Base-by-base conservation (phyloP, 1,140 invertebrate genomes). In the Pygmarrhopalites habei region DNA sequence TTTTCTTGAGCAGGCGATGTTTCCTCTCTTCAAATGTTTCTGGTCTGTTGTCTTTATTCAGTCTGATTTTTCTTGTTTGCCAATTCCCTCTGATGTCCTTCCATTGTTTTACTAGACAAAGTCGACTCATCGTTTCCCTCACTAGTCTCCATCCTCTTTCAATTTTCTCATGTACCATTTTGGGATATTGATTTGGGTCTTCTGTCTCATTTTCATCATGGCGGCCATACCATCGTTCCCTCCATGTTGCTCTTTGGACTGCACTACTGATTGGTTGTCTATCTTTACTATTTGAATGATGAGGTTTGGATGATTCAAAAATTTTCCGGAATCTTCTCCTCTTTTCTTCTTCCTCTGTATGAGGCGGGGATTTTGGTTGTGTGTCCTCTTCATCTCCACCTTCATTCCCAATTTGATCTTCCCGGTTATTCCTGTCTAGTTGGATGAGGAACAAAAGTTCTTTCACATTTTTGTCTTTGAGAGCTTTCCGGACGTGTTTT, bases 361-460 rank as follows among this genome's bases (percentile, higher is more conserved):
- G 32, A 15, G 32, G 32, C 15, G 5, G 5, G 15, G 32, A 35
- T 35, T 35, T 35, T 35, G 5, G 32, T 7, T 5, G 4, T 47
- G 21, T 47, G 3, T 52, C 28, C 26, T 52, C 49, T n/a, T 26
- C 26, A 7, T 52, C 49, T 10, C 5, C 44, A 4, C 4, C 4
- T 5, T n/a, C 44, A n/a, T 10, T 10, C n/a, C 44, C 44, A n/a
- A n/a, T n/a, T 7, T 3, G 23, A 23, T 28, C 49, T 52, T 52
- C 49, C n/a, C 53, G 3, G 2, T 19, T 2, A 23, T 23, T 21
- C 17, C 21, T 7, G 23, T 56, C 53, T 15, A 56, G 14, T 28
- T 56, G 10, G 23, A 56, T 56, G 30, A 56, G 28, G 26, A 56
- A 56, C 3, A 56, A 30, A 10, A 56, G 26, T 32, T 56, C 53